phyloP scores from a whole-genome alignment of 2,888 invertebrate genomes.

The Galerucella nymphaeae region DNA sequence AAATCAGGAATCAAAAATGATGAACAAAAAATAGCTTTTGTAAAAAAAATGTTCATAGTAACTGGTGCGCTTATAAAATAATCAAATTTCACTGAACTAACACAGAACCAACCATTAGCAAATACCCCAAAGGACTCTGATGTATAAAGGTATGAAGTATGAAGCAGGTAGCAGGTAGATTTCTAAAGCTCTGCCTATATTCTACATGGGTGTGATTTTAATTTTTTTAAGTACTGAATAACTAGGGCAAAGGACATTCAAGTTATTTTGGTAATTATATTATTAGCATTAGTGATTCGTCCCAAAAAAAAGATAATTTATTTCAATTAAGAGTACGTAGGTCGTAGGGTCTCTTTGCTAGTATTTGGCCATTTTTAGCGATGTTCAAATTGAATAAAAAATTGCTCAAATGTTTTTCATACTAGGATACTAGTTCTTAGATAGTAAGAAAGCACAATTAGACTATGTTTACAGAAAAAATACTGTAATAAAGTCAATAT shows the following conservation, averaged over 20 bases:
- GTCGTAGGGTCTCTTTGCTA: neutral
- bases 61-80: too few species aligned
- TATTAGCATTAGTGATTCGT: neutral
- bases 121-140: neutral
- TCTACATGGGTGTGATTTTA: constrained; percentile 10
- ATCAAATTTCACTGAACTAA: constrained; percentile 8
- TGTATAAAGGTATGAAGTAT: neutral
- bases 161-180: too few species aligned
- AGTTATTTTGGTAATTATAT: constrained; percentile 7
- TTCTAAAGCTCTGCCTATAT: neutral
- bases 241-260: neutral
- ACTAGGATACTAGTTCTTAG: too few species aligned
- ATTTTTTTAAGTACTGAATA: constrained; percentile 9
- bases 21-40: too few species aligned
- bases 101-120: neutral
- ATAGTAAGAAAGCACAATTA: too few species aligned
- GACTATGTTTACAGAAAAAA: too few species aligned
- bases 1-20: too few species aligned
- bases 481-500: too few species aligned
- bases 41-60: too few species aligned
- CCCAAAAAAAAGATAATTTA: neutral
- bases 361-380: too few species aligned
- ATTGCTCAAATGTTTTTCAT: too few species aligned
- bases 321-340: neutral
- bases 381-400: too few species aligned